Conservation (phyloP, 1,140 invertebrate genomes). For the Dysdera silvatica region DNA sequence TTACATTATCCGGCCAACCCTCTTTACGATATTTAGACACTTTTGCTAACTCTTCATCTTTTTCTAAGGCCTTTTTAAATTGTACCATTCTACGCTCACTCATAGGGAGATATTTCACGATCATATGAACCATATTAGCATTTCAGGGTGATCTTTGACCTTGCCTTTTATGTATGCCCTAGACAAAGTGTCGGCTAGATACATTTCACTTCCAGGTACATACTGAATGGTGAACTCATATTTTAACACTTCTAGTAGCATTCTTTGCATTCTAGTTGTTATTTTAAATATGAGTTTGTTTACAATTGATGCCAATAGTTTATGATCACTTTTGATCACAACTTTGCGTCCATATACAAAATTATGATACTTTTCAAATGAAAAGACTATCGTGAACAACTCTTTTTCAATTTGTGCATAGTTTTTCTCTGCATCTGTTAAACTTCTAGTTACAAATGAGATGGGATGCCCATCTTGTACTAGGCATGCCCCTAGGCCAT, state of each 20-base stretch:
- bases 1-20: no score
- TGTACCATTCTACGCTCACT: no score
- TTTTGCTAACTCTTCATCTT: no score
- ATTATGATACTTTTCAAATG: constrained; percentile 43
- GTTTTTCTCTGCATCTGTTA: constrained; percentile 44
- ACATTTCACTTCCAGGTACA: constrained; percentile 13
- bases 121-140: not conserved
- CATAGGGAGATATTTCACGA: not conserved
- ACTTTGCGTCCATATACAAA: constrained; percentile 41
- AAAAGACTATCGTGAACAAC: constrained; percentile 47
- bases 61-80: no score
- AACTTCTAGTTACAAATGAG: constrained; percentile 44
- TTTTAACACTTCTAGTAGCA: constrained; percentile 12
- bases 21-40: no score
- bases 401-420: constrained; percentile 49
- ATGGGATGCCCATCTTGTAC: constrained; percentile 35
- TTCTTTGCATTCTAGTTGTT: constrained; percentile 12
- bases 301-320: constrained; percentile 28
- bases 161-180: constrained; percentile 16
- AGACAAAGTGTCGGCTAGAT: constrained; percentile 25
- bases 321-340: constrained; percentile 39
- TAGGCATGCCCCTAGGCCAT: constrained; percentile 5
- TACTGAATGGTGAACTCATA: constrained; percentile 18
- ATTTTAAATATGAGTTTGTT: constrained; percentile 23
- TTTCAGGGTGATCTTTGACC: not conserved